Evolutionary conservation across 2,888 invertebrate genomes (phyloP).

Genomic region (Nowickia ferox): DNA sequence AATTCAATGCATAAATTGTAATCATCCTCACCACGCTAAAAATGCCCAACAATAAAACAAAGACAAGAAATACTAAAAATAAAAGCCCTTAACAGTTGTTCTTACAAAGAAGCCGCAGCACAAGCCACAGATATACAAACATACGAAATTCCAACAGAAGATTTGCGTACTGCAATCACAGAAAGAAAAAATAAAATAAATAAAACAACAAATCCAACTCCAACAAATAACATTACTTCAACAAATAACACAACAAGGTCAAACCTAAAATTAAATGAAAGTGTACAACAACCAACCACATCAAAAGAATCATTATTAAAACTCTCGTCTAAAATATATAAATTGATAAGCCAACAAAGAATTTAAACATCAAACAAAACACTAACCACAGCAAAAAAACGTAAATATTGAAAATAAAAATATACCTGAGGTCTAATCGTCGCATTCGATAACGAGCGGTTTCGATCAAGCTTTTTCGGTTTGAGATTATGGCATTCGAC

Average conservation of each 20-base stretch:
- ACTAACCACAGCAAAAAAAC: no score
- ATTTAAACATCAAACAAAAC: no score
- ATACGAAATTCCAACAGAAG: not conserved
- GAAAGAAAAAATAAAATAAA: slow-evolving; percentile 10
- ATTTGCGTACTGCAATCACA: not conserved
- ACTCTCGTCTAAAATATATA: no score
- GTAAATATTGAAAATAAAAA: no score
- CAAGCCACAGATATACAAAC: not conserved
- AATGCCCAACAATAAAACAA: slow-evolving; percentile 34
- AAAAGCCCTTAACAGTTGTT: slow-evolving; percentile 24
- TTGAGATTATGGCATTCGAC: no score
- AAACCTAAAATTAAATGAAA: not conserved
- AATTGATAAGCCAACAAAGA: no score
- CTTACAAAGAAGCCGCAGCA: slow-evolving; percentile 24
- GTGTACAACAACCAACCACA: not conserved
- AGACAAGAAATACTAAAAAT: slow-evolving; percentile 50
- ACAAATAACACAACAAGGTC: not conserved
- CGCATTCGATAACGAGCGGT: no score
- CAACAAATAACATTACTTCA: not conserved
- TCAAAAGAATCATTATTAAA: not conserved
- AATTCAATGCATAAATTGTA: slow-evolving; percentile 37
- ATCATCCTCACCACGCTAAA: slow-evolving; percentile 26
- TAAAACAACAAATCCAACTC: not conserved
- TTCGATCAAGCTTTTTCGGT: no score
- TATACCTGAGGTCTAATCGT: no score